Percentiles rank a stretch among this genome's conserved stretches.
Evolutionary conservation across 1,140 invertebrate species (phyloP).

Genomic region (Micrasema longulum): DNA sequence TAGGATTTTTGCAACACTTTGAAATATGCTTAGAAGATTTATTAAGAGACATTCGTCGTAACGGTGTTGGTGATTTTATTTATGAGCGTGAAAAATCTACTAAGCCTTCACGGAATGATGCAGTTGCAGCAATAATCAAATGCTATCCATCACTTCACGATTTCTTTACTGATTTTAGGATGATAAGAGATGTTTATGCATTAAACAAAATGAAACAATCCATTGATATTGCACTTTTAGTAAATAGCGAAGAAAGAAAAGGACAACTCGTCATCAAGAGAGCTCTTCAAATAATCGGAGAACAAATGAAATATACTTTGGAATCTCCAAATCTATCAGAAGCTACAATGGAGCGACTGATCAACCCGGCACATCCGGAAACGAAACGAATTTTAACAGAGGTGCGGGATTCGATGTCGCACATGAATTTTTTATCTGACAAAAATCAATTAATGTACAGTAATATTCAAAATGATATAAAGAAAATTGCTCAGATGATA

Average conservation of each 20-base stretch:
- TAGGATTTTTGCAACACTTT: no score
- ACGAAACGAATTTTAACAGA: conserved; percentile 1
- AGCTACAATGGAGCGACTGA: not conserved
- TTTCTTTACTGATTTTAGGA: not conserved
- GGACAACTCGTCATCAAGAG: conserved; percentile 1
- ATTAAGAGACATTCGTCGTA: no score
- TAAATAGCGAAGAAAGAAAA: not conserved
- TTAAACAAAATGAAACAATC: not conserved
- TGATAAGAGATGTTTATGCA: not conserved
- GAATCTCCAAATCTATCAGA: not conserved
- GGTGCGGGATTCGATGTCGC: not conserved
- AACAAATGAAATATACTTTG: not conserved
- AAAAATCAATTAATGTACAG: no score
- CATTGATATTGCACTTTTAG: not conserved
- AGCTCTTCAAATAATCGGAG: not conserved
- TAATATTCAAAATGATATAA: no score
- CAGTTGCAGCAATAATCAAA: no score
- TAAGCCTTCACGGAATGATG: no score
- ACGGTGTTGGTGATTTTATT: no score
- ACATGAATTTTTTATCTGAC: not conserved
- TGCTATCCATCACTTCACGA: not conserved
- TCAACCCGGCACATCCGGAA: not conserved
- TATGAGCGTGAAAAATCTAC: no score
- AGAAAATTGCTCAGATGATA: no score
- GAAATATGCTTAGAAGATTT: no score